Evolutionary conservation across 2,113 vertebrate genomes (phyloP), one percentile per base, ranked within the genome.

Genomic region (Thunnus thynnus): DNA sequence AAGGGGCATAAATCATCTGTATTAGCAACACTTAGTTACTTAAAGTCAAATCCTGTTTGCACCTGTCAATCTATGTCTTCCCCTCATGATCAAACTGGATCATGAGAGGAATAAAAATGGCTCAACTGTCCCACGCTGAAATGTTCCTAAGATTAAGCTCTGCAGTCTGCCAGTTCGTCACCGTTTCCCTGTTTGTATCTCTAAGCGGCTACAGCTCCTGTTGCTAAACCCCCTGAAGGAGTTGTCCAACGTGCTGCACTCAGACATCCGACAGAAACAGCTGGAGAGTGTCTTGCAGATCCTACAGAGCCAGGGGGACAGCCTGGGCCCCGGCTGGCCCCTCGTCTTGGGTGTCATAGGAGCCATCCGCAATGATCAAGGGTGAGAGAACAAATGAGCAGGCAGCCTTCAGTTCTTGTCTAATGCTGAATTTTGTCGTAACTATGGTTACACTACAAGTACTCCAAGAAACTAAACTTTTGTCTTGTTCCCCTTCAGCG

Each of bases 351-450:
- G 97, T 66, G 98, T 99, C 75, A 99, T 99, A 89, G 99, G 98
- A 83, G 98, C 98, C 74, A 99, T 99, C 86, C 96, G 97, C 91
- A 99, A 96, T 81, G 98, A 99, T 95, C 98, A 99, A 92, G 98
- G 98, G 98, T 99, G 89, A 96, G 96, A 65, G 12, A 0, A 41
- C 13, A 7, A 18, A 1, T 22, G 17, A 5, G n/a, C 50, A 13
- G 22, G 18, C 9, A 9, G 36, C 9, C 7, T 41, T 9, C 36
- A 13, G 8, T 18, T 17, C 13, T n/a, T n/a, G 13, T 74, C 52
- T 50, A 44, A 14, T 65, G 13, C 12, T 13, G 7, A 74, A 14
- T 13, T 12, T 27, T 65, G 17, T 52, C 10, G 9, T 63, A 20
- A 27, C 30, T 9, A 50, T 41, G 11, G 9, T 56, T 47, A 36